Base-by-base conservation (phyloP, 30 jellyfish, hydroid and myxozoan species). In the Chrysaora quinquecirrha region DNA sequence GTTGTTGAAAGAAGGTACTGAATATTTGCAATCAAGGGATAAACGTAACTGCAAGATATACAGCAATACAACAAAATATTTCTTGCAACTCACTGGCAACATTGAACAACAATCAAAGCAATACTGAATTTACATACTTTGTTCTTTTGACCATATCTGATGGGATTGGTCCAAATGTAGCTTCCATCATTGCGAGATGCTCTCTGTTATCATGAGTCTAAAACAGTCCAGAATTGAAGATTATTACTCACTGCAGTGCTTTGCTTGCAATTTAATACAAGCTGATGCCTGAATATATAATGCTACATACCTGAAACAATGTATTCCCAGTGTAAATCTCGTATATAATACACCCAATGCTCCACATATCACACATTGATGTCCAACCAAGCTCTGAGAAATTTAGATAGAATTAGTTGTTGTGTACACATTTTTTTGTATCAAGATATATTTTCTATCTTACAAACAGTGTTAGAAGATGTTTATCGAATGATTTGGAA, bases 111-210 rank as follows among this genome's bases (percentile, higher is more conserved):
- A 9, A 9, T 16, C 16, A 43, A 6, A 43, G 58, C 58, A 9
- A 43, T 43, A 43, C 58, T 43, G 9, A 6, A 43, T 6, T 43
- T 6, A 32, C 71, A 71, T 74, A 86, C 98, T 81, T 80, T 22
- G 98, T 77, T 43, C 33, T 80, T 31, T 61, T 60, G 38, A 79
- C 74, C 98, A 91, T 85, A 4, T 70, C 82, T 7, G 82, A 27
- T 22, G 98, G 98, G 22, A 93, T 73, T 35, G 58, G 79, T 29
- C 98, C 98, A 28, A 93, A 78, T 12, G 90, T 88, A n/a, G 89
- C 71, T 76, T 93, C 97, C 98, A 93, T 93, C 98, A 93, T 93
- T 34, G 97, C 98, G 30, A 93, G 48, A 76, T 93, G 98, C 81
- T 93, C 98, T 56, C 90, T 34, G 34, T 93, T 93, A 71, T 93